Conservation (phyloP, 2,797 vertebrate genomes). For the Enteromius fasciolatus region DNA sequence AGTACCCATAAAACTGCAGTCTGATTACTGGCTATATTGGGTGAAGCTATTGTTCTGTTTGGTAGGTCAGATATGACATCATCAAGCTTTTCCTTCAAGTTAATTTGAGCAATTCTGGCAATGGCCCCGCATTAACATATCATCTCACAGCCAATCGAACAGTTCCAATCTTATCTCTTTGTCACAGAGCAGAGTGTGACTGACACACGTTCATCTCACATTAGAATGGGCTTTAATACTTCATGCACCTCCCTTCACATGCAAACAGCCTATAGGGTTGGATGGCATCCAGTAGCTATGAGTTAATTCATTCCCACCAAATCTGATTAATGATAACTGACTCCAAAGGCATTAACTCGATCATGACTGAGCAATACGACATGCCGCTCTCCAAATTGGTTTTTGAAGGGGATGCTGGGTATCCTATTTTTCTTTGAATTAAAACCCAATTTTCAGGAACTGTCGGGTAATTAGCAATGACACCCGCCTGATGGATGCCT, state of each 20-base stretch:
- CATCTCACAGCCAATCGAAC: conserved; percentile 17
- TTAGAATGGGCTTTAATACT: conserved; percentile 16
- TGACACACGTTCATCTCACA: conserved; percentile 37
- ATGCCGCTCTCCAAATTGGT: conserved; percentile 49
- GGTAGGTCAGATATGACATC: neutral
- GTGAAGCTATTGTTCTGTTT: neutral
- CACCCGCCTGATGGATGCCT: conserved; percentile 51
- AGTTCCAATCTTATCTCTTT: conserved; percentile 5
- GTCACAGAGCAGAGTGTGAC: conserved; percentile 17
- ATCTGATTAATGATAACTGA: conserved; percentile 63
- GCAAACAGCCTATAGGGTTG: conserved; percentile 39
- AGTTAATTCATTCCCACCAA: conserved; percentile 56
- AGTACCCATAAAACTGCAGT: neutral
- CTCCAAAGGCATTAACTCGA: conserved; percentile 59
- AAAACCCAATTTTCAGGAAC: conserved; percentile 55
- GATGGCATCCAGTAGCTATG: conserved; percentile 50
- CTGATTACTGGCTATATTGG: neutral
- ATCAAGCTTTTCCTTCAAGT: neutral
- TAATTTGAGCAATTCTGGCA: conserved; percentile 2
- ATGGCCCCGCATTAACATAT: neutral
- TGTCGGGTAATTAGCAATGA: conserved; percentile 59
- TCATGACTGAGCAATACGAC: conserved; percentile 52
- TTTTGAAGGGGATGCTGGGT: conserved; percentile 49
- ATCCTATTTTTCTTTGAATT: conserved; percentile 62
- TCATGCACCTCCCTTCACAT: conserved; percentile 31